These are phyloP conservation scores for Poecilia wingei DNA, from an alignment of 2,797 vertebrate species.

Conservation along the genomic window DNA sequence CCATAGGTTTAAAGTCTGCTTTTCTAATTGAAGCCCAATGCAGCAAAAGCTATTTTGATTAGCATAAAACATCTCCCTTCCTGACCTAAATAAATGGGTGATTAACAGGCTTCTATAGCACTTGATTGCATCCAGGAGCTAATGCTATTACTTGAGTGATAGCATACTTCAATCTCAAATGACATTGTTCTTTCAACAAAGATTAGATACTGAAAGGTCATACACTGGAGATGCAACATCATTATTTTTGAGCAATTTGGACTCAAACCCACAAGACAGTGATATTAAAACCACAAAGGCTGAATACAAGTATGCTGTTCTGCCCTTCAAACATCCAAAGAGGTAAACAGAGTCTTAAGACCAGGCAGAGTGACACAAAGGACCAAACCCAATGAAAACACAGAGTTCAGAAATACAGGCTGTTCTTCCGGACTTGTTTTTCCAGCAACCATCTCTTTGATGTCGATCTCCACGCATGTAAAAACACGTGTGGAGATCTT, in stretches of 20 bases:
- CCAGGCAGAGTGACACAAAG: conserved; percentile 1
- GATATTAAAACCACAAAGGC: not conserved
- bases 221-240: not conserved
- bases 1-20: not conserved
- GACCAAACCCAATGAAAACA: conserved; percentile 7
- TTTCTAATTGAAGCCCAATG: not conserved
- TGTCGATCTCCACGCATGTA: conserved; percentile 26
- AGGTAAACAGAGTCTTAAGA: not conserved
- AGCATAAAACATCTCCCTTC: not conserved
- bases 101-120: too few species aligned
- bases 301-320: not conserved
- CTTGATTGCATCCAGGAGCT: too few species aligned
- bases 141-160: not conserved
- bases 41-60: not conserved
- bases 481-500: conserved; percentile 1
- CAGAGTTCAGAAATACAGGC: not conserved
- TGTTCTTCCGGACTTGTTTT: conserved; percentile 28
- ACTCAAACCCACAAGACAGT: not conserved
- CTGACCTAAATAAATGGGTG: too few species aligned
- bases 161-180: not conserved
- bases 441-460: conserved; percentile 23
- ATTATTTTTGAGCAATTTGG: not conserved
- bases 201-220: conserved; percentile 1
- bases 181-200: not conserved
- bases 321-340: not conserved